Evolutionary conservation across 2,888 invertebrate species (phyloP), one percentile per base, ranked within the genome.

Genomic region (Euspilapteryx auroguttella): DNA sequence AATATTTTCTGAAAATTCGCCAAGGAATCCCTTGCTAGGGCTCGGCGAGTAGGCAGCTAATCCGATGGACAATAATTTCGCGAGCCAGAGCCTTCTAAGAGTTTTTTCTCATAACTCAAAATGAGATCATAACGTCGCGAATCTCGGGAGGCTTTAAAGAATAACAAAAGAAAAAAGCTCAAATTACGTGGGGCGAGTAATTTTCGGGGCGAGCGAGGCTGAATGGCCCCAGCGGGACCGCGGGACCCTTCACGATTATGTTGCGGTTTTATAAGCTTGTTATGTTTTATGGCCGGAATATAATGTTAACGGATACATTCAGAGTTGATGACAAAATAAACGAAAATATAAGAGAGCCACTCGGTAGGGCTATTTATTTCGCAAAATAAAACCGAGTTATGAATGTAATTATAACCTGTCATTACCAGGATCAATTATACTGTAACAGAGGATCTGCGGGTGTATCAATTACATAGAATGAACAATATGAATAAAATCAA

Each of bases 71-170:
- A 66, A 69, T 65, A 55, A 66, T 64, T 56, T 49, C 54, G 40
- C 49, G 51, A 49, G 41, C 42, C 45, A 57, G 58, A 58, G 56
- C 57, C 52, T 53, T 50, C 62, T 65, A 59, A 63, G 68, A 68
- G 65, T 62, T 69, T 66, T 63, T 56, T 57, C 64, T 64, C 65
- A 64, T 71, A 69, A 68, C 68, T 71, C 61, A 68, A 65, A 71
- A 71, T 69, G 71, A 68, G 69, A 71, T 71, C 68, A 68, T 73
- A 71, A 68, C 66, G 59, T 63, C 56, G 59, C 59, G 52, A 63
- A 58, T 57, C 69, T 65, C 71, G 49, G 51, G 61, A 51, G 66
- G 57, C 52, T 54, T 56, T 56, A 57, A 65, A 63, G 66, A 64
- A 71, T 68, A 68, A 69, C 65, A 69, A 69, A 63, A 62, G 65